Evolutionary conservation across 2,888 invertebrate genomes (phyloP), one percentile per base, ranked within the genome.

Genomic region (Sicus ferrugineus): DNA sequence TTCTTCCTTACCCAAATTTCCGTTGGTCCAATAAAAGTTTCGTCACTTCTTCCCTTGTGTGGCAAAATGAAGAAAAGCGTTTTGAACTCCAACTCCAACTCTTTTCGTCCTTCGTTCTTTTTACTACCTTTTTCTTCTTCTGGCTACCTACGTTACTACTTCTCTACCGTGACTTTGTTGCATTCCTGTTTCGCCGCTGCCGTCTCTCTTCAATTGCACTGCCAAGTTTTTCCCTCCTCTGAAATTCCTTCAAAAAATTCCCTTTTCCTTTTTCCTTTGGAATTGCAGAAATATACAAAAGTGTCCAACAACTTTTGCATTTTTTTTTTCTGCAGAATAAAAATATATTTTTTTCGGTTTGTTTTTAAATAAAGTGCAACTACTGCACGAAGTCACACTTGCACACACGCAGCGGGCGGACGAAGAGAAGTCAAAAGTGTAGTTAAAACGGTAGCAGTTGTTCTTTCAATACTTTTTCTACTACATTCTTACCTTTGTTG

Each of bases 141-240:
- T n/a, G n/a, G n/a, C 21, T 19, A 42, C n/a, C 61, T 38, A 16
- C 56, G 38, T 61, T 61, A 11, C 21, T 42, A 61, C 42, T 42
- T 42, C 61, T 64, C 50, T 64, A 31, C 34, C 50, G 30, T 64
- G 52, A 34, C 50, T 64, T 64, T 34, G 64, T 31, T 64, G 64
- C 64, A 64, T 64, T 64, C 64, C 31, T 50, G 64, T 21, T 11
- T 11, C 4, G 21, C 31, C 42, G 30, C 21, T 42, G 42, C 42
- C 42, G 42, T n/a, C 42, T 42, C 16, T n/a, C 11, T 11, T 42
- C 26, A 54, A 4, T 26, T 54, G 31, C 62, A 54, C 65, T 65
- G 54, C 38, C n/a, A 65, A 38, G 31, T 52, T 46, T 46, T 48
- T n/a, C n/a, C n/a, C n/a, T n/a, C 26, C 65, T 65, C 50, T 31